These are phyloP conservation scores for Fregetta grallaria DNA, from an alignment of 2,113 vertebrate species.

Conservation along the genomic window DNA sequence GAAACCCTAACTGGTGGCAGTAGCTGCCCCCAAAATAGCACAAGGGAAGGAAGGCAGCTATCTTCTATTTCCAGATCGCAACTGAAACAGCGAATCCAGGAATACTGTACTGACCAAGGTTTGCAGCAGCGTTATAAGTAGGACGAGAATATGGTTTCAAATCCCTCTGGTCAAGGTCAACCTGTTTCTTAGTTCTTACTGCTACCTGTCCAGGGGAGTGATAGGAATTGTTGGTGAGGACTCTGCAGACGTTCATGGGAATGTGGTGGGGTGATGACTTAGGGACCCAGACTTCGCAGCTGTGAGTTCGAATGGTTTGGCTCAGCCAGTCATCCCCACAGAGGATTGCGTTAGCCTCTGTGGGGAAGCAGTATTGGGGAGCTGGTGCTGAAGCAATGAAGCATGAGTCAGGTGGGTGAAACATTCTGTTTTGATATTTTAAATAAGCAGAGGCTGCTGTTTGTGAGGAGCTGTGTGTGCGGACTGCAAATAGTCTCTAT, in stretches of 20 bases:
- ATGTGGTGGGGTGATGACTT: not conserved
- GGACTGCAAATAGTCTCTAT: constrained; percentile 27
- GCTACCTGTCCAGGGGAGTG: not conserved
- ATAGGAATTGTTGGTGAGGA: not conserved
- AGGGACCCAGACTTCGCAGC: not conserved
- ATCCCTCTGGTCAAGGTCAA: not conserved
- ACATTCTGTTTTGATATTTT: not conserved
- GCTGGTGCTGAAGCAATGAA: not conserved
- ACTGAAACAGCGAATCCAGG: not conserved
- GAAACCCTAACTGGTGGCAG: not conserved
- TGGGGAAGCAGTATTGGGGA: not conserved
- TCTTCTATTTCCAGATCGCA: not conserved
- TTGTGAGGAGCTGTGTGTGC: not conserved
- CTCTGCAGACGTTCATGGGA: not conserved
- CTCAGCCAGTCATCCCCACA: not conserved
- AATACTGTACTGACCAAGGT: not conserved
- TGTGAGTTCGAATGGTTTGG: not conserved
- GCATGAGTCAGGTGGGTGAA: not conserved
- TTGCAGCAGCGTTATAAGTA: not conserved
- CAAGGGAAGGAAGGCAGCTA: not conserved
- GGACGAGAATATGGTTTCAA: not conserved
- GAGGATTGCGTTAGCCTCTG: not conserved
- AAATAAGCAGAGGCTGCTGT: not conserved
- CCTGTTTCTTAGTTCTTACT: not conserved
- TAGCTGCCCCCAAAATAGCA: not conserved